A percentile compares a stretch with the other conserved stretches of the same genome.
phyloP scores from a whole-genome alignment of 2,113 vertebrate genomes.

The Cyanoramphus novaezelandiae region DNA sequence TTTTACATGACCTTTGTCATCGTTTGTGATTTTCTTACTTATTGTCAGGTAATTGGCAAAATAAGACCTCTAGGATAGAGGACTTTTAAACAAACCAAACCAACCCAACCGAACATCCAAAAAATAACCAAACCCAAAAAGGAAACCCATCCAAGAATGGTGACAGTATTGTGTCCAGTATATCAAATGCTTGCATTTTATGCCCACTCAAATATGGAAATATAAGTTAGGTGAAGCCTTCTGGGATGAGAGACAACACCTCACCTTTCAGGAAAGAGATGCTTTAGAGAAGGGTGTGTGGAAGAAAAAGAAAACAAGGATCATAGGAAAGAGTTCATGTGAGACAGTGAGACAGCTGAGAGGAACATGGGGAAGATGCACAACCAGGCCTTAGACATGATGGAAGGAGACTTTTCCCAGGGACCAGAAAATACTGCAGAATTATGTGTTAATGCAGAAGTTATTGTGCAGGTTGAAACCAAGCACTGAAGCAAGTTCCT shows the following conservation, averaged over 20 bases:
- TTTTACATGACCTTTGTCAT: not conserved
- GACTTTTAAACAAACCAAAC: not conserved
- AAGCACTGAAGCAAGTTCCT: not conserved
- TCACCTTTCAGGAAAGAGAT: not conserved
- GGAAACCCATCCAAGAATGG: not conserved
- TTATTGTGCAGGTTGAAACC: not conserved
- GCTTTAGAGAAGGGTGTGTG: not conserved
- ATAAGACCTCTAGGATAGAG: not conserved
- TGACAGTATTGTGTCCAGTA: not conserved
- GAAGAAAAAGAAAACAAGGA: not conserved
- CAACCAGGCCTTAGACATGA: not conserved
- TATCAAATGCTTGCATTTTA: not conserved
- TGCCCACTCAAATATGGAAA: not conserved
- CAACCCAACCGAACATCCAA: not conserved
- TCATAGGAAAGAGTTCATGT: not conserved
- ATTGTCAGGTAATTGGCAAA: not conserved
- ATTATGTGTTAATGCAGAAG: not conserved
- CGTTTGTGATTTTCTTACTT: not conserved
- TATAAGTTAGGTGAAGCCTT: not conserved
- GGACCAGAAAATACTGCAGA: not conserved
- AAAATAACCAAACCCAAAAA: not conserved
- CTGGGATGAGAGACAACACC: not conserved
- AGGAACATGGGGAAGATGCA: not conserved
- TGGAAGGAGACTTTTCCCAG: not conserved
- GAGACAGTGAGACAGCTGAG: not conserved